These are phyloP conservation scores for Salticus scenicus DNA, from an alignment of 2,888 invertebrate species.

Conservation along the genomic window DNA sequence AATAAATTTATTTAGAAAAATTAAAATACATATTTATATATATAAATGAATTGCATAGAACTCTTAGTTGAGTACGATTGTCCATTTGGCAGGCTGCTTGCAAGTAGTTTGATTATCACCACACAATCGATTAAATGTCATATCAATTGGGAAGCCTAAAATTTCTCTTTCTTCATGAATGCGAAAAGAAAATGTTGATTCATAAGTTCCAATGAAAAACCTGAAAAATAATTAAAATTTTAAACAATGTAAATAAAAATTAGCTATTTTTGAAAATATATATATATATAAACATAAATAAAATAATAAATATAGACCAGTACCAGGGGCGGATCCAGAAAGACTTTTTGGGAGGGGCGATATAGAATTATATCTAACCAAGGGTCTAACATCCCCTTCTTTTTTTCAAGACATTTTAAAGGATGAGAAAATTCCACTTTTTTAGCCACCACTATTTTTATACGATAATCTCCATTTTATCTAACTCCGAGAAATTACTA, in stretches of 20 bases:
- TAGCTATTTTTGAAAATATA: too few species aligned
- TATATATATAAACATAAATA: too few species aligned
- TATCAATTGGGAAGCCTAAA: conserved; percentile 85
- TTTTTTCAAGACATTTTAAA: too few species aligned
- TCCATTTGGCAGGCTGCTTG: conserved; percentile 66
- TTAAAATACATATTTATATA: neutral
- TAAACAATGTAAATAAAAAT: conserved; percentile 5
- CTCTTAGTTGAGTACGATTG: conserved; percentile 29
- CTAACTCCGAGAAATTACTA: too few species aligned
- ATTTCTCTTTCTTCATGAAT: conserved; percentile 99
- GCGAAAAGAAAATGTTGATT: conserved; percentile 96
- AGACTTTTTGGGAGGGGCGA: too few species aligned
- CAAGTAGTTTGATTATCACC: conserved; percentile 78
- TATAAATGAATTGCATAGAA: neutral
- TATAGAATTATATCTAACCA: too few species aligned
- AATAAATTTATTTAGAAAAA: neutral
- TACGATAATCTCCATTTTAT: too few species aligned
- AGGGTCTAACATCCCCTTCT: too few species aligned
- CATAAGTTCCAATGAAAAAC: conserved; percentile 92
- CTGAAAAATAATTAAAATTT: conserved; percentile 74
- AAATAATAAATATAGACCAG: too few species aligned
- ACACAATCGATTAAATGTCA: conserved; percentile 93
- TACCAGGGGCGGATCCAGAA: too few species aligned
- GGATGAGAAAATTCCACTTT: too few species aligned
- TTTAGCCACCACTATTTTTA: too few species aligned